A percentile compares a stretch with the other conserved stretches of the same genome.
Evolutionary conservation across 2,797 vertebrate species (phyloP).

Genomic region (Rachycentron canadum): DNA sequence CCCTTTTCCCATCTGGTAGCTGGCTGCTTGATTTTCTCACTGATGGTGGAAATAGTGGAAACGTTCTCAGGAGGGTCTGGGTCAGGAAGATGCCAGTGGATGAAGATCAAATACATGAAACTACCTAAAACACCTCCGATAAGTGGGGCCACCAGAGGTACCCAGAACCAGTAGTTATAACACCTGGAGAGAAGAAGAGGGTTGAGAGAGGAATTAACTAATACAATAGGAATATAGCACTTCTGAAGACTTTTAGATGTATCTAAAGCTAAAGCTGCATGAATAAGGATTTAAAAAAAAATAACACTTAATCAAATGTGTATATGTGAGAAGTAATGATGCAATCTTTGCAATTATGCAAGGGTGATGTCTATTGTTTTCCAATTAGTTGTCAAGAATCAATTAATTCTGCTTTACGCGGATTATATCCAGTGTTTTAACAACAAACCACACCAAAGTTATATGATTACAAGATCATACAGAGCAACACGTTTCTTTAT

Average conservation of each 20-base stretch:
- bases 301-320: background rate
- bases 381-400: background rate
- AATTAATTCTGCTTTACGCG: background rate
- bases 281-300: no score
- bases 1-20: slow-evolving; percentile 8
- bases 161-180: slow-evolving; percentile 90
- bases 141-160: slow-evolving; percentile 87
- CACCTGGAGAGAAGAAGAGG: slow-evolving; percentile 79
- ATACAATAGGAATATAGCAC: background rate
- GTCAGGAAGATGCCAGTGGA: slow-evolving; percentile 86
- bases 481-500: background rate
- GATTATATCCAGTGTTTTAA: background rate
- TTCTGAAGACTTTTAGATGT: background rate
- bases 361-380: background rate
- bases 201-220: slow-evolving; percentile 4
- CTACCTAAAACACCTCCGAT: slow-evolving; percentile 81
- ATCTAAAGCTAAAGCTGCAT: background rate
- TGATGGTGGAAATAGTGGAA: slow-evolving; percentile 4
- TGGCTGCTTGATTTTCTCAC: slow-evolving; percentile 33
- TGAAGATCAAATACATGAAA: slow-evolving; percentile 82
- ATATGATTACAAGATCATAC: background rate
- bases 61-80: slow-evolving; percentile 34
- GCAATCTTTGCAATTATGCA: no score
- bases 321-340: background rate
- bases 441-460: background rate